A percentile compares a stretch with the other conserved stretches of the same genome.
phyloP scores from a whole-genome alignment of 2,113 vertebrate genomes.

The Spermophilus dauricus region DNA sequence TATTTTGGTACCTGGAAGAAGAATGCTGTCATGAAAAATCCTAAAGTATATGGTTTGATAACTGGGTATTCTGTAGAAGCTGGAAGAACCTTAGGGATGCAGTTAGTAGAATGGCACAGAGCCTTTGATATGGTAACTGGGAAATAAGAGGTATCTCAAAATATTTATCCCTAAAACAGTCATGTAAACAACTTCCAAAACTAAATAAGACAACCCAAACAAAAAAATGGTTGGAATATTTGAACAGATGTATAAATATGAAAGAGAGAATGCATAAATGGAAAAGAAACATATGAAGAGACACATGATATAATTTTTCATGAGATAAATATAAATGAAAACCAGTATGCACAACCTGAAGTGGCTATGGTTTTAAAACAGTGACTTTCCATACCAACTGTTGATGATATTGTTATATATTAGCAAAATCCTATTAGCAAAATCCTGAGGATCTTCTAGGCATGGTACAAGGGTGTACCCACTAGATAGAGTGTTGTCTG shows the following conservation, averaged over 20 bases:
- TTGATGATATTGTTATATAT: background rate
- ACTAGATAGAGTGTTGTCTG: too few species aligned
- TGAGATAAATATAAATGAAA: background rate
- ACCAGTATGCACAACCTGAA: fast-evolving
- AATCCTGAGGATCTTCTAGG: background rate
- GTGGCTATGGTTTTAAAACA: background rate
- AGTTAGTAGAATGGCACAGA: background rate
- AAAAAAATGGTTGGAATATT: background rate
- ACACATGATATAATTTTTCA: background rate
- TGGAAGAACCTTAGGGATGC: background rate
- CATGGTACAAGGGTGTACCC: fast-evolving
- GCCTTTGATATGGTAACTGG: background rate
- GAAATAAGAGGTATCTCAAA: background rate
- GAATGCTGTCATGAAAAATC: background rate
- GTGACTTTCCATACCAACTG: fast-evolving
- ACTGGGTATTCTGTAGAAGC: background rate
- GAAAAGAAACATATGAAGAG: background rate
- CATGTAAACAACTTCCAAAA: background rate
- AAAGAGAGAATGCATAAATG: background rate
- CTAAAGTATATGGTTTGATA: background rate
- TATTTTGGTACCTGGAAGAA: background rate
- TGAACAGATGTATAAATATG: background rate
- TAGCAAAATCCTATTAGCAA: too few species aligned
- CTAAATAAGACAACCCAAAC: background rate
- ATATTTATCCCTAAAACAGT: background rate